These are phyloP conservation scores for Tamias sibiricus DNA, from an alignment of 2,113 vertebrate species.

Conservation along the genomic window DNA sequence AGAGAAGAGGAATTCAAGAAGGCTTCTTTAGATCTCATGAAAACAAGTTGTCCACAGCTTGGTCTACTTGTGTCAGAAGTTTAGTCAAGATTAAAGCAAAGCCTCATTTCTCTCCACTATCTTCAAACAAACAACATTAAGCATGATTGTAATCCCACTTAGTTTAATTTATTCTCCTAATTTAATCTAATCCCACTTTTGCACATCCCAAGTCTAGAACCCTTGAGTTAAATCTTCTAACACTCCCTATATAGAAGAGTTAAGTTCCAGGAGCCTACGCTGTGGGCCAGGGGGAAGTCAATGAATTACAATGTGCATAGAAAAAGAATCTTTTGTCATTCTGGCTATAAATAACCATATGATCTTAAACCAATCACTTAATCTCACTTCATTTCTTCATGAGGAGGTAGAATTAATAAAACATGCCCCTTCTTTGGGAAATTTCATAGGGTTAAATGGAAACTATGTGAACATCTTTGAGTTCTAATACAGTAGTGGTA, in stretches of 20 bases:
- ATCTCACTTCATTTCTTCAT: slow-evolving; percentile 35
- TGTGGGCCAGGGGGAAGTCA: not conserved
- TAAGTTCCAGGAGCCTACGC: not conserved
- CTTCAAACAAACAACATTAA: not conserved
- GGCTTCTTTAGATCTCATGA: not conserved
- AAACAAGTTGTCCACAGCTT: not conserved
- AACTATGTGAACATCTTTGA: slow-evolving; percentile 15
- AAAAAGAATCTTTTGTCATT: not conserved
- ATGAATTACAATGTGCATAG: not conserved
- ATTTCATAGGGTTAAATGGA: not conserved
- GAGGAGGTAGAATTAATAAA: slow-evolving; percentile 28
- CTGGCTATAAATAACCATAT: not conserved
- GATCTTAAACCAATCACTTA: not conserved
- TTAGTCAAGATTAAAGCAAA: not conserved
- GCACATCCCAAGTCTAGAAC: not conserved
- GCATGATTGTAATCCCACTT: not conserved
- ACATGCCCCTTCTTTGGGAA: not conserved
- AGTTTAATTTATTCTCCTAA: not conserved
- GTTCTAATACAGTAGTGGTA: slow-evolving; percentile 21
- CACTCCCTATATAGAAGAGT: not conserved
- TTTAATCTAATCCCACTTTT: not conserved
- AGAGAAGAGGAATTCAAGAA: slow-evolving; percentile 9
- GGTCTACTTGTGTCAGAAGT: not conserved
- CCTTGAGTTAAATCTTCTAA: not conserved
- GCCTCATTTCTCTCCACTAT: not conserved